Percentiles rank a stretch among this genome's conserved stretches.
Conservation (phyloP, 2,113 vertebrate species). For the Neoarius graeffei region DNA sequence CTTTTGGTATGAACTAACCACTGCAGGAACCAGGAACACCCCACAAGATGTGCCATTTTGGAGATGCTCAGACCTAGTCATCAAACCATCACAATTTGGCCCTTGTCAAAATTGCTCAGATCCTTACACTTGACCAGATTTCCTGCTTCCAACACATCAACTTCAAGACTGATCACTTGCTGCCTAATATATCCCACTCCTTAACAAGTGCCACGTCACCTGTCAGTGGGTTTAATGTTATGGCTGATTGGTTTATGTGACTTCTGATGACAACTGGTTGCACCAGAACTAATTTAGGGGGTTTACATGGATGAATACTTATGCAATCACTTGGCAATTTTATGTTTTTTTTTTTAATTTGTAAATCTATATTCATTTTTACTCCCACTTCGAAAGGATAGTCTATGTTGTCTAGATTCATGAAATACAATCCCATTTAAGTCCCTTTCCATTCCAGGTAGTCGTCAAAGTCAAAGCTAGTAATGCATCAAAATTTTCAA, state of each 20-base stretch:
- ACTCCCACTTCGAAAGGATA: not conserved
- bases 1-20: no score
- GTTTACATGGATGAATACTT: not conserved
- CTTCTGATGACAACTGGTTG: not conserved
- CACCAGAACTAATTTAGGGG: not conserved
- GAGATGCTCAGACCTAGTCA: no score
- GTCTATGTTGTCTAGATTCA: not conserved
- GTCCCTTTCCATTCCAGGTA: not conserved
- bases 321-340: not conserved
- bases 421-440: not conserved
- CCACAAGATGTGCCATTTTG: no score
- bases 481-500: not conserved
- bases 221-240: no score
- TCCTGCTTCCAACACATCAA: no score
- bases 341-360: not conserved
- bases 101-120: no score
- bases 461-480: not conserved
- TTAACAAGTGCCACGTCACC: no score
- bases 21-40: no score
- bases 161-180: no score
- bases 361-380: not conserved
- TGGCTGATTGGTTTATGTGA: not conserved
- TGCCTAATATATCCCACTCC: no score
- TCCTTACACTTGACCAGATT: no score
- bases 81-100: no score